Evolutionary conservation across 2,797 vertebrate species (phyloP).

Genomic region (Morus bassanus): DNA sequence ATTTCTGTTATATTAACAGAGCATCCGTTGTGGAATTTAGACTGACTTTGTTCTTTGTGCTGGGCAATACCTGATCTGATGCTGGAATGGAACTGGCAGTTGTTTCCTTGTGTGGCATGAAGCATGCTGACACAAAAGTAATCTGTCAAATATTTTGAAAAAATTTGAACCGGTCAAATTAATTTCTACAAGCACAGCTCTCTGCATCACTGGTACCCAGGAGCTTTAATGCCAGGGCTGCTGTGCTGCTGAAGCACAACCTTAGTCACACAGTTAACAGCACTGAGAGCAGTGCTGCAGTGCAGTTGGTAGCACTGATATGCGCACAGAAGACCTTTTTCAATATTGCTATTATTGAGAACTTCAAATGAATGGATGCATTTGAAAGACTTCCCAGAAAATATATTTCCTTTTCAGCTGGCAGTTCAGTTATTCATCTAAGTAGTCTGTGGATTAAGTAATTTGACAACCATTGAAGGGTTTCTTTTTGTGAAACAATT

Average conservation of each 20-base stretch:
- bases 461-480: conserved; percentile 36
- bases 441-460: conserved; percentile 54
- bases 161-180: background rate
- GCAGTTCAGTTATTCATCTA: conserved; percentile 37
- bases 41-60: background rate
- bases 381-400: conserved; percentile 58
- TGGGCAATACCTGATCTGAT: background rate
- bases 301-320: background rate
- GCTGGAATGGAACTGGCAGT: background rate
- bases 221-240: background rate
- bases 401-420: conserved; percentile 35
- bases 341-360: conserved; percentile 16
- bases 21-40: background rate
- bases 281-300: background rate
- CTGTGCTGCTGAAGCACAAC: background rate
- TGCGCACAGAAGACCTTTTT: background rate
- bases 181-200: background rate
- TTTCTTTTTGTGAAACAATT: conserved; percentile 47
- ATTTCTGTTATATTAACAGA: background rate
- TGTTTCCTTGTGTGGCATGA: background rate
- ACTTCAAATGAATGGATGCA: conserved; percentile 41
- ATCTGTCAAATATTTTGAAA: background rate
- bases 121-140: background rate
- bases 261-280: background rate
- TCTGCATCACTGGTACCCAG: background rate